These are phyloP conservation scores for Canis aureus DNA, from an alignment of 2,113 vertebrate species.

Conservation along the genomic window DNA sequence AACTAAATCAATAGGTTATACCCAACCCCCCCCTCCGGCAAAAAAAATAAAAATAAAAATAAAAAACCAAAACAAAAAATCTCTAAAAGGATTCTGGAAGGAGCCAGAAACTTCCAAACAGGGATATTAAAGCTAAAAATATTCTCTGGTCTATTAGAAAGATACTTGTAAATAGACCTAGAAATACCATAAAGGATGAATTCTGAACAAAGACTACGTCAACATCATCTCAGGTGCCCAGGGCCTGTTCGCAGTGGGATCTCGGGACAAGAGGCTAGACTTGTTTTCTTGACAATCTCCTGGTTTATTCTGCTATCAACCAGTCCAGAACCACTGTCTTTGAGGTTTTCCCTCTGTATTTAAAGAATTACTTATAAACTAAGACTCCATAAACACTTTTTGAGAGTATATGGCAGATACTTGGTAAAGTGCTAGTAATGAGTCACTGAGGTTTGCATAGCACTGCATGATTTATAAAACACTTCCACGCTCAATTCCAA, in stretches of 20 bases:
- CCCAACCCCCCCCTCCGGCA: rapidly evolving
- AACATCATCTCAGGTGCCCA: neutral
- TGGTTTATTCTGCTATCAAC: neutral
- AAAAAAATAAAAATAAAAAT: neutral
- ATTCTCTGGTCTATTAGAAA: conserved; percentile 23
- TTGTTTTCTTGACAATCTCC: neutral
- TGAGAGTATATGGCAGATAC: neutral
- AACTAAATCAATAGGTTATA: neutral
- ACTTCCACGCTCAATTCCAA: neutral
- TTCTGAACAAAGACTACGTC: neutral
- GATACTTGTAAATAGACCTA: neutral
- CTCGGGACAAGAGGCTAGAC: neutral
- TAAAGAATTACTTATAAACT: conserved; percentile 32
- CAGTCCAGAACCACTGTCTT: neutral
- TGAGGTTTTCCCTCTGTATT: neutral
- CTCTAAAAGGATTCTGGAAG: conserved; percentile 2
- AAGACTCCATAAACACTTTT: neutral
- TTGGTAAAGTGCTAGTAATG: neutral
- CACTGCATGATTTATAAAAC: conserved; percentile 19
- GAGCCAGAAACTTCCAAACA: neutral
- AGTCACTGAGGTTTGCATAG: neutral
- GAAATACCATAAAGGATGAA: neutral
- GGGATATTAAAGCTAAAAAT: neutral
- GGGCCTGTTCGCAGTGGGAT: neutral
- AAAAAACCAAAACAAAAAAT: neutral